Evolutionary conservation across 37 sponge, comb jelly and placozoan genomes (phyloP).

Genomic region (Axinella damicornis): DNA sequence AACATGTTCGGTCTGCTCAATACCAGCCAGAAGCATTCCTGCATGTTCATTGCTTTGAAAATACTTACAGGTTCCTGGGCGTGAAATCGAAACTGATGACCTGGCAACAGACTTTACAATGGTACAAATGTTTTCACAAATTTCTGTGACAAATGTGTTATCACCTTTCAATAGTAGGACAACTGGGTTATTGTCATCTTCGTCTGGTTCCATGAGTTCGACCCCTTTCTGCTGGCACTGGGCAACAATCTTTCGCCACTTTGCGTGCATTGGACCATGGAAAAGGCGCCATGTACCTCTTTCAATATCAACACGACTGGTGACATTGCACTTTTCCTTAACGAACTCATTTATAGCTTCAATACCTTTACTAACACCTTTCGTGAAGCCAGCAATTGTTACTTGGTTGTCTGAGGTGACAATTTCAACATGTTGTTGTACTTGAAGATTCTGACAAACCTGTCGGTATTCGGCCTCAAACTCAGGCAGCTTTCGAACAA

Average conservation of each 20-base stretch:
- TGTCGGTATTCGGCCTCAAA: neutral
- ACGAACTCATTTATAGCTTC: constrained; percentile 23
- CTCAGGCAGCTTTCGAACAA: neutral
- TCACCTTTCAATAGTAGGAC: constrained; percentile 28
- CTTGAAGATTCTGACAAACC: neutral
- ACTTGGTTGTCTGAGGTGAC: neutral
- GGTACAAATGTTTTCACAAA: neutral
- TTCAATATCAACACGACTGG: constrained; percentile 2
- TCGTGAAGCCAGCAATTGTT: constrained; percentile 30
- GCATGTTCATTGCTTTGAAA: constrained; percentile 23
- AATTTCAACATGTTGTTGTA: neutral
- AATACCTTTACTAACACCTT: constrained; percentile 3
- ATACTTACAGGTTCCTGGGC: constrained; percentile 46
- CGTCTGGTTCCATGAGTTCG: neutral
- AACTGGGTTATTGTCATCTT: neutral
- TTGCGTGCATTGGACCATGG: neutral
- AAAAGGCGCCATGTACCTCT: constrained; percentile 45
- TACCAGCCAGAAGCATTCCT: constrained; percentile 16
- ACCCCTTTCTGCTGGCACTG: neutral
- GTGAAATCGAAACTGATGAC: neutral
- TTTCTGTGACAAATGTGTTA: neutral
- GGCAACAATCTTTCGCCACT: constrained; percentile 13
- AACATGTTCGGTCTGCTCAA: constrained; percentile 23
- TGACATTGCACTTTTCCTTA: constrained; percentile 28
- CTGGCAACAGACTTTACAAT: neutral